phyloP scores from a whole-genome alignment of 2,888 invertebrate genomes.

The Macrophya alboannulata region DNA sequence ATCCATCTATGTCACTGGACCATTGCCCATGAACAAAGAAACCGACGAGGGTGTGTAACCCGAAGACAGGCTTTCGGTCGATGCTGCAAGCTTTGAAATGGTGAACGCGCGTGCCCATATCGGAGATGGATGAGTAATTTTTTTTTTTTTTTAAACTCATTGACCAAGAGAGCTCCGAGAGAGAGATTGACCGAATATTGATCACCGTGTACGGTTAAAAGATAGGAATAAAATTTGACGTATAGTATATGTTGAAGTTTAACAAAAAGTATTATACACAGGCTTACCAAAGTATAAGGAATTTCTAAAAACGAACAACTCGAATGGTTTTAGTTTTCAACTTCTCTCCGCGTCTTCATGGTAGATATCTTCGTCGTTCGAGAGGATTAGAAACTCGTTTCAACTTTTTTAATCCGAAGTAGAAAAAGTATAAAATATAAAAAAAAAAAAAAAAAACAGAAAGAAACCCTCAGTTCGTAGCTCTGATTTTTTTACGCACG shows the following conservation, averaged over 20 bases:
- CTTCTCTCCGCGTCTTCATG: constrained; percentile 7
- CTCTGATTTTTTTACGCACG: not conserved
- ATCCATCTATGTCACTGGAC: constrained; percentile 43
- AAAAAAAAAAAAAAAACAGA: not conserved
- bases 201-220: too few species aligned
- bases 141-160: constrained; percentile 16
- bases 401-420: constrained; percentile 56
- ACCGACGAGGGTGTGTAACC: constrained; percentile 24
- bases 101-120: not conserved
- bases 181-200: not conserved
- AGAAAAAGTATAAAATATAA: constrained; percentile 18
- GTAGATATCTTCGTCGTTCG: constrained; percentile 22
- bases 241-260: not conserved
- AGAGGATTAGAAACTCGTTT: constrained; percentile 54
- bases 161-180: not conserved
- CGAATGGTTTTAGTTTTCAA: constrained; percentile 50
- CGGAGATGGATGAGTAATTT: constrained; percentile 33
- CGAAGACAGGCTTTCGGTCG: constrained; percentile 25
- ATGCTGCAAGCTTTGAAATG: constrained; percentile 22
- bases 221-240: not conserved
- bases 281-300: not conserved
- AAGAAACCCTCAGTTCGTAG: not conserved
- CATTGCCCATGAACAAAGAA: constrained; percentile 36
- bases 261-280: not conserved
- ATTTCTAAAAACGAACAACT: constrained; percentile 16